phyloP scores from a whole-genome alignment of 2,888 invertebrate genomes.

The Drosophila mimetica region DNA sequence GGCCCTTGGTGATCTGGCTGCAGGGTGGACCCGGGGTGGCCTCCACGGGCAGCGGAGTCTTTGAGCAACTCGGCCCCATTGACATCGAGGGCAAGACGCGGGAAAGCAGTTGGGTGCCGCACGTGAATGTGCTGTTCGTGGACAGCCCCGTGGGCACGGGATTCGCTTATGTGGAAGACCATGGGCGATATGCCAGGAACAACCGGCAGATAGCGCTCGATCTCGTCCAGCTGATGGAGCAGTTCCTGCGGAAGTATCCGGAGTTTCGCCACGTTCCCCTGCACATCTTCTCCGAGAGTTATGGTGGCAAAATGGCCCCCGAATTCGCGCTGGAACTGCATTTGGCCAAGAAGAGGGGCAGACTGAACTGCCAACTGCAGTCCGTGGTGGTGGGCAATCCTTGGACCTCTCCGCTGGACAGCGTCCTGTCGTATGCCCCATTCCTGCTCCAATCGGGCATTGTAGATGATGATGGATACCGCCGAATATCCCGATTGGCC shows the following conservation, averaged over 20 bases:
- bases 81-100: constrained; percentile 88
- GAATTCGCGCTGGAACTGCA: constrained; percentile 88
- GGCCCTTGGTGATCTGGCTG: constrained; percentile 92
- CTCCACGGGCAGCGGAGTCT: constrained; percentile 92
- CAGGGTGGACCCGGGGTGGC: constrained; percentile 94
- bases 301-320: constrained; percentile 96
- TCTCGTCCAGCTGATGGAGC: constrained; percentile 88
- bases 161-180: constrained; percentile 90
- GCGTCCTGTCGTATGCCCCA: constrained; percentile 92
- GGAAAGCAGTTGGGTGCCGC: constrained; percentile 89
- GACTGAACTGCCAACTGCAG: constrained; percentile 88
- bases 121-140: constrained; percentile 92
- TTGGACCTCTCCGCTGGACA: constrained; percentile 95
- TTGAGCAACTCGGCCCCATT: constrained; percentile 91
- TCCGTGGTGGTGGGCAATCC: constrained; percentile 94
- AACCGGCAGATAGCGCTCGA: constrained; percentile 89
- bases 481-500: constrained; percentile 87
- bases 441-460: constrained; percentile 90
- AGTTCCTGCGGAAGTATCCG: constrained; percentile 88
- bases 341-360: constrained; percentile 87
- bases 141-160: constrained; percentile 96
- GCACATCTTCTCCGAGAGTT: constrained; percentile 94
- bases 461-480: constrained; percentile 88
- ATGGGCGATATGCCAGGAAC: constrained; percentile 85
- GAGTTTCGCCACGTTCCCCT: constrained; percentile 89